These are phyloP conservation scores for Lepidurus arcticus DNA, from an alignment of 1,140 invertebrate genomes.

Conservation along the genomic window DNA sequence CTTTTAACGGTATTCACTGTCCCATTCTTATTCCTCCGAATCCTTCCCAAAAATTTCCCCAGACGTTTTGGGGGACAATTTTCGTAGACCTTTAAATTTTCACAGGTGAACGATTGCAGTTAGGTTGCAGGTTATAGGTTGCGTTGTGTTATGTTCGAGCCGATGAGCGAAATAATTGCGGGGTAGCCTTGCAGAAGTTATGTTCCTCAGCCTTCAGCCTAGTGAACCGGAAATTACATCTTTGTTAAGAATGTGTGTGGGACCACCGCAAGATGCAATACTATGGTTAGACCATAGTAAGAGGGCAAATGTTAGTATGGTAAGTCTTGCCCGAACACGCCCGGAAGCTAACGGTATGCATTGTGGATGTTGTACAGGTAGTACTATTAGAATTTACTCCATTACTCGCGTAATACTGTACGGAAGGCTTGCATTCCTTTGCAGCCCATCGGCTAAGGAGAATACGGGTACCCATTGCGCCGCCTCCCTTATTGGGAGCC, in stretches of 20 bases:
- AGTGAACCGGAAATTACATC: neutral
- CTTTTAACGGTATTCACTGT: neutral
- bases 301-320: neutral
- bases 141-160: too few species aligned
- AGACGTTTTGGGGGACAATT: too few species aligned
- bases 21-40: neutral
- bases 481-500: neutral
- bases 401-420: neutral
- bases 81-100: neutral
- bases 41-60: too few species aligned
- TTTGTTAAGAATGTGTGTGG: too few species aligned
- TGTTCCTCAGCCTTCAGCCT: neutral
- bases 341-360: constrained; percentile 13
- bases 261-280: too few species aligned
- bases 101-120: neutral
- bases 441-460: neutral
- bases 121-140: neutral
- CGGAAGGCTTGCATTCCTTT: neutral
- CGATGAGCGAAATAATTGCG: neutral
- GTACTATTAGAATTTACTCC: neutral
- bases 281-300: neutral
- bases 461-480: neutral
- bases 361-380: neutral
- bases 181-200: neutral
- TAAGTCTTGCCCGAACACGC: neutral